These are phyloP conservation scores for Sylvia borin DNA, from an alignment of 2,797 vertebrate genomes.

Conservation along the genomic window DNA sequence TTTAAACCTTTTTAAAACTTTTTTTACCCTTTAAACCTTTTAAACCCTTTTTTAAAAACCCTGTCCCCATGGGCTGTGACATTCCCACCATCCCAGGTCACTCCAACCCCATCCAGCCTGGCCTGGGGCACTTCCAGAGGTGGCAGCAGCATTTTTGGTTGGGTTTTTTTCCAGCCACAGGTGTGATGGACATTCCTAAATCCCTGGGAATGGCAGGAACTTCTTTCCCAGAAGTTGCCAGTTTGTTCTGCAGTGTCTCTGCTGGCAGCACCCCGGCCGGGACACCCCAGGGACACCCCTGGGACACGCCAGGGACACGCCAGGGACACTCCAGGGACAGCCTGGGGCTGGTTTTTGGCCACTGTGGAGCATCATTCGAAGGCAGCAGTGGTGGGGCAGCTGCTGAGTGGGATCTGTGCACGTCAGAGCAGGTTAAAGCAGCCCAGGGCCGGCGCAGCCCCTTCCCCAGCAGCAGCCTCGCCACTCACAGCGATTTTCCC, in stretches of 20 bases:
- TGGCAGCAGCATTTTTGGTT: neutral
- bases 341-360: neutral
- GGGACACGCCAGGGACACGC: neutral
- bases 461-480: neutral
- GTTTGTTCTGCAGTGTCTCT: neutral
- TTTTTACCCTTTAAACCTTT: no score
- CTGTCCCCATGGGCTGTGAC: no score
- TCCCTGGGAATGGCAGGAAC: neutral
- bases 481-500: neutral
- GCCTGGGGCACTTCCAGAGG: neutral
- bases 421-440: neutral
- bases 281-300: neutral
- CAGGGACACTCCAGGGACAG: no score
- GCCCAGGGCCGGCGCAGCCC: neutral
- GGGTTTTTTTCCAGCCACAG: accelerated
- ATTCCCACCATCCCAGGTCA: no score
- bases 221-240: neutral
- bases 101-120: neutral
- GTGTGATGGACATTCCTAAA: neutral
- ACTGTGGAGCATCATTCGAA: neutral
- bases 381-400: neutral
- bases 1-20: no score
- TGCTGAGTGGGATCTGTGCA: neutral
- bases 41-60: no score
- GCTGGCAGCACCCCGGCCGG: neutral